phyloP scores from a whole-genome alignment of 2,113 vertebrate genomes.

The Murina feae region DNA sequence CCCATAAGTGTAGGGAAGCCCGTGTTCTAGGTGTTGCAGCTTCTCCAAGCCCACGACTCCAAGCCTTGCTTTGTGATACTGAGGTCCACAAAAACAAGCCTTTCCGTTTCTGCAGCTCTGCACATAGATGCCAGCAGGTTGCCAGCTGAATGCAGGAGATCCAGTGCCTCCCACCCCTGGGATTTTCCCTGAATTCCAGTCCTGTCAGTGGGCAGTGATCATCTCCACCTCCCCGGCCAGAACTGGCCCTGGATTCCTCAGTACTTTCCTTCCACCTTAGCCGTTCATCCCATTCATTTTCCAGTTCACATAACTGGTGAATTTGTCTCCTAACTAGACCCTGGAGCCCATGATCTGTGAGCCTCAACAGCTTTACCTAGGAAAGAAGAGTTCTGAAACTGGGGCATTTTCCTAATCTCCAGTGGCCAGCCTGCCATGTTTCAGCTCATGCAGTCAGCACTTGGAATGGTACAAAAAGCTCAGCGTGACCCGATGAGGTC shows the following conservation, averaged over 20 bases:
- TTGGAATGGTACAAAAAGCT: rapidly evolving
- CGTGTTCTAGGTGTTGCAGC: not conserved
- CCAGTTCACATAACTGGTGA: not conserved
- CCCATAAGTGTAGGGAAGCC: not conserved
- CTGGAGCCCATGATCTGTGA: not conserved
- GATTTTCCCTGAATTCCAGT: not conserved
- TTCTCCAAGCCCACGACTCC: not conserved
- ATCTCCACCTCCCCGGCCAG: not conserved
- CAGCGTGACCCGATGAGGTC: rapidly evolving
- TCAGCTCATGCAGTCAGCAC: not conserved
- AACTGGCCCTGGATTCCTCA: not conserved
- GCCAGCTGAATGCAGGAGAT: not conserved
- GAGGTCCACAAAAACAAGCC: not conserved
- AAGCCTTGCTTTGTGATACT: not conserved
- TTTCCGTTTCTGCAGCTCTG: not conserved
- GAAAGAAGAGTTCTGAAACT: not conserved
- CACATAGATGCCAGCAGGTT: not conserved
- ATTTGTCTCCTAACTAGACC: not conserved
- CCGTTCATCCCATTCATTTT: not conserved
- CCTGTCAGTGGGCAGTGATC: not conserved
- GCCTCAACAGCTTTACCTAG: not conserved
- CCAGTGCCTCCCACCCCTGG: not conserved
- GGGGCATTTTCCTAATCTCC: too few relatives aligned
- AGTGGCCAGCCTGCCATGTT: not conserved
- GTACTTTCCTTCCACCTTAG: not conserved